A percentile compares a stretch with the other conserved stretches of the same genome.
phyloP scores from a whole-genome alignment of 2,797 vertebrate genomes.

The Pitangus sulphuratus region DNA sequence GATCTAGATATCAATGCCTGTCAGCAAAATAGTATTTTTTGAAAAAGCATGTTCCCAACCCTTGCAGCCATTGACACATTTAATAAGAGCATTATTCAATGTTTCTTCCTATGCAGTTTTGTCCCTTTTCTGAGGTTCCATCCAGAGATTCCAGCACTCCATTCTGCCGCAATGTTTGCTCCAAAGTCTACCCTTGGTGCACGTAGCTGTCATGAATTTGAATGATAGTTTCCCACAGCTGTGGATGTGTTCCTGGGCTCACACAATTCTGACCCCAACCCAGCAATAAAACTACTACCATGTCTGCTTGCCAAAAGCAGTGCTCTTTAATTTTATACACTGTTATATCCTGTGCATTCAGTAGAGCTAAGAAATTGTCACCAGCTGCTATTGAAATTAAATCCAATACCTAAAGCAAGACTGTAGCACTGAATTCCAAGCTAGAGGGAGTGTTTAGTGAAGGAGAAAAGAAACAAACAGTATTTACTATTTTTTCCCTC shows the following conservation, averaged over 20 bases:
- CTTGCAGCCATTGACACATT: neutral
- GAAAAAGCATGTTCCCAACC: neutral
- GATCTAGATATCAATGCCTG: neutral
- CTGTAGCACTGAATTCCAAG: neutral
- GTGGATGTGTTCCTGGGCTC: neutral
- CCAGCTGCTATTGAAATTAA: neutral
- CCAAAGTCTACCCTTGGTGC: neutral
- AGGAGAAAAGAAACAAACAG: neutral
- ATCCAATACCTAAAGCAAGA: neutral
- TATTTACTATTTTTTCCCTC: accelerated
- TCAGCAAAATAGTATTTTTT: neutral
- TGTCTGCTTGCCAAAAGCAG: neutral
- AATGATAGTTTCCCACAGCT: neutral
- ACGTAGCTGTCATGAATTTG: neutral
- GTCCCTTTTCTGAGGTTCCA: neutral
- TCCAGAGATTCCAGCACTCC: neutral
- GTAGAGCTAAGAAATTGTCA: neutral
- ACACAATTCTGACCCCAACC: neutral
- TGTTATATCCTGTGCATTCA: neutral
- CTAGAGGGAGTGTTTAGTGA: neutral
- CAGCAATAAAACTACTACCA: neutral
- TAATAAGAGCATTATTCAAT: neutral
- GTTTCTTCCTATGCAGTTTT: neutral
- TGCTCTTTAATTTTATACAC: neutral
- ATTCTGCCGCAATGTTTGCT: neutral